Percentiles rank a stretch among this genome's conserved stretches.
Evolutionary conservation across 2,888 invertebrate species (phyloP).

Genomic region (Eristalis intricaria): DNA sequence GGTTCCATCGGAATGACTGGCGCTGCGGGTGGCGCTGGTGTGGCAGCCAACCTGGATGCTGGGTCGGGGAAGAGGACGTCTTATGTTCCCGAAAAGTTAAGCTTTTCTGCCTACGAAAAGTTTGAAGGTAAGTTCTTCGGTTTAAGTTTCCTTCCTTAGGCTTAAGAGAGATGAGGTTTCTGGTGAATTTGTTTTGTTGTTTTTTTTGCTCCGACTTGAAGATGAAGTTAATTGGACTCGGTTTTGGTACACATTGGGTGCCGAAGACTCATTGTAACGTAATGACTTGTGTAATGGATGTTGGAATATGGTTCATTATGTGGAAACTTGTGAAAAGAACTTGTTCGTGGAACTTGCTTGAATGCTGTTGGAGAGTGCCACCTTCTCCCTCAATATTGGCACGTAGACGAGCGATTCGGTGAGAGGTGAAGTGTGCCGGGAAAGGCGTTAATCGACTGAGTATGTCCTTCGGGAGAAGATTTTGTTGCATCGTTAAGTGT

Average conservation of each 20-base stretch:
- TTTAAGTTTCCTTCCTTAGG: constrained; percentile 63
- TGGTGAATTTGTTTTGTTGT: constrained; percentile 74
- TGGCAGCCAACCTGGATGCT: constrained; percentile 57
- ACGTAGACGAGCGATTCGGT: background rate
- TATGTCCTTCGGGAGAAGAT: background rate
- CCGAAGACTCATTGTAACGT: constrained; percentile 25
- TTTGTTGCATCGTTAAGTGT: background rate
- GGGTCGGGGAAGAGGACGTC: constrained; percentile 85
- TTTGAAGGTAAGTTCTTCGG: constrained; percentile 89
- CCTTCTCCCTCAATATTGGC: background rate
- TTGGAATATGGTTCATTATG: constrained; percentile 54
- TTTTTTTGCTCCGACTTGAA: constrained; percentile 38
- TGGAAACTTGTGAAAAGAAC: constrained; percentile 31
- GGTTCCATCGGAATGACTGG: constrained; percentile 49
- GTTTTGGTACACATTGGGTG: background rate
- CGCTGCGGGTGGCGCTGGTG: constrained; percentile 53
- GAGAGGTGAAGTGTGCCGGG: background rate
- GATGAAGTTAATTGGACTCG: constrained; percentile 30
- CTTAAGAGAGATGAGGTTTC: constrained; percentile 67
- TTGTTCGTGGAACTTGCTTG: background rate
- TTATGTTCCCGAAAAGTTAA: constrained; percentile 92
- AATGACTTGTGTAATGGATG: constrained; percentile 62
- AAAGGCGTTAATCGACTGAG: background rate
- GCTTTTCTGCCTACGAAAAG: constrained; percentile 93
- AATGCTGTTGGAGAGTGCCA: background rate